Evolutionary conservation across 2,113 vertebrate species (phyloP).

Genomic region (Edolisoma coerulescens): DNA sequence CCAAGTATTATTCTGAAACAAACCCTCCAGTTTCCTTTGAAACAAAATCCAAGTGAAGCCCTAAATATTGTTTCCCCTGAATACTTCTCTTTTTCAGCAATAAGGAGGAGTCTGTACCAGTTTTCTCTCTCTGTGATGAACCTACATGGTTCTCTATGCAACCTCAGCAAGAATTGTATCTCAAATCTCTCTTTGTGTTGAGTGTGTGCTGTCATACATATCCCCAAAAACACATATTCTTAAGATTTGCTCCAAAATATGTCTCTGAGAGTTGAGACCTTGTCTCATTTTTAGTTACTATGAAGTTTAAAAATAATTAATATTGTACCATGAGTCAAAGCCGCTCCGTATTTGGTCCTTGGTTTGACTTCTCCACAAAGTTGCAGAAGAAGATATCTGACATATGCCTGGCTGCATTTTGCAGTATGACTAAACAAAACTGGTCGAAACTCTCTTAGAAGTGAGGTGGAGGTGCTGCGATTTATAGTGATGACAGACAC

Average conservation of each 20-base stretch:
- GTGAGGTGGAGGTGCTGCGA: not conserved
- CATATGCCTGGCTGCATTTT: not conserved
- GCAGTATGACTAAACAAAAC: not conserved
- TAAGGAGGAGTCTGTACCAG: not conserved
- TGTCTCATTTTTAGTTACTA: not conserved
- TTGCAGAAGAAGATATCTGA: not conserved
- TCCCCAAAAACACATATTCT: not conserved
- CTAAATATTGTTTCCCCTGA: not conserved
- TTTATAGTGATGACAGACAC: not conserved
- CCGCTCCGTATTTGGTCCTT: rapidly evolving
- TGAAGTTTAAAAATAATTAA: not conserved
- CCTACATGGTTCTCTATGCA: not conserved
- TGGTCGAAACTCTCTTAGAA: not conserved
- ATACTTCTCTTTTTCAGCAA: not conserved
- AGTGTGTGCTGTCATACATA: not conserved
- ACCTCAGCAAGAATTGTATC: not conserved
- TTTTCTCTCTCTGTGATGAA: not conserved
- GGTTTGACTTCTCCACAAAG: not conserved
- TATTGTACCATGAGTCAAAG: rapidly evolving
- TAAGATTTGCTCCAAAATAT: not conserved
- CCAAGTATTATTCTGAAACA: not conserved
- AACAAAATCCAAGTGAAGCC: not conserved
- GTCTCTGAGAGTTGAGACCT: not conserved
- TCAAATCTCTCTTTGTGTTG: not conserved
- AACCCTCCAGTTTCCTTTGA: not conserved